phyloP scores from a whole-genome alignment of 2,888 invertebrate genomes.

The Meteorus cinctellus region DNA sequence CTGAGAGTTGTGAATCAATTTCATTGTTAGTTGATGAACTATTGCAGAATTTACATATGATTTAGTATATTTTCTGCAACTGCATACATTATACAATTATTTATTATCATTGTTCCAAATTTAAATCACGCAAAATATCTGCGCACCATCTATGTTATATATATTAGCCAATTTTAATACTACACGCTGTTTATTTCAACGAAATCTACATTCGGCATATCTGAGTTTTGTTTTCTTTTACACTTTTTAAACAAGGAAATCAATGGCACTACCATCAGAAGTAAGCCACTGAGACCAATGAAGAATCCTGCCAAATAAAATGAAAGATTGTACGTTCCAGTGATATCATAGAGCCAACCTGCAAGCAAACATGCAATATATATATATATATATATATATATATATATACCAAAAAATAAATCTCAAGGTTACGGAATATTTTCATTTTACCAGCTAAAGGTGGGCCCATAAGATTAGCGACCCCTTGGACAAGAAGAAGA shows the following conservation, averaged over 20 bases:
- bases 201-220: conserved; percentile 58
- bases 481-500: conserved; percentile 89
- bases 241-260: conserved; percentile 64
- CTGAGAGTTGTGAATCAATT: conserved; percentile 44
- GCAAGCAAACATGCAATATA: conserved; percentile 55
- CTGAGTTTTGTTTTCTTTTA: conserved; percentile 51
- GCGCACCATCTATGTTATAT: not conserved
- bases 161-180: conserved; percentile 41
- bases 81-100: not conserved
- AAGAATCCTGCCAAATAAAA: conserved; percentile 89
- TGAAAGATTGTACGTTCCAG: conserved; percentile 84
- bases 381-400: not conserved
- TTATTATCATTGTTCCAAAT: not conserved
- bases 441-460: conserved; percentile 85
- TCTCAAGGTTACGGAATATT: not conserved
- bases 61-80: not conserved
- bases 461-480: conserved; percentile 92
- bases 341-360: conserved; percentile 89
- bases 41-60: not conserved
- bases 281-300: conserved; percentile 83
- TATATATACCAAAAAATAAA: not conserved
- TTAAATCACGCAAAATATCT: not conserved
- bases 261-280: conserved; percentile 75
- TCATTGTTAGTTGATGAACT: not conserved
- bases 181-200: conserved; percentile 66